phyloP scores from a whole-genome alignment of 2,797 vertebrate genomes.

The Pipistrellus pipistrellus region DNA sequence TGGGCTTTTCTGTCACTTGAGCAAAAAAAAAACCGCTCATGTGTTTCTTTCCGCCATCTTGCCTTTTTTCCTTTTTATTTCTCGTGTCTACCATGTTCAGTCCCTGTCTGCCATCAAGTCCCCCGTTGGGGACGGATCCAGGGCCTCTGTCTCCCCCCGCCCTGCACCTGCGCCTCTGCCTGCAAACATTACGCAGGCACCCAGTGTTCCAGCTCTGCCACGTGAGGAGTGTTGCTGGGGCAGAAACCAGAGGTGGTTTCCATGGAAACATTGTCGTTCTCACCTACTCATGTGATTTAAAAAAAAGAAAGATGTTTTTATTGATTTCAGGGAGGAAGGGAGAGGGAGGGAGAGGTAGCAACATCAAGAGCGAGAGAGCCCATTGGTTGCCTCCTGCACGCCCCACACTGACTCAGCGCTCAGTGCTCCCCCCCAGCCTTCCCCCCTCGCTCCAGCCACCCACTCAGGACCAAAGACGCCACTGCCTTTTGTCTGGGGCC shows the following conservation, averaged over 20 bases:
- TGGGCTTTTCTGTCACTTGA: neutral
- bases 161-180: neutral
- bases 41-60: neutral
- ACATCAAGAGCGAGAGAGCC: neutral
- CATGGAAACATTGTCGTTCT: neutral
- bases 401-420: neutral
- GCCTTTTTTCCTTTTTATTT: neutral
- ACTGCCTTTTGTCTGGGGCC: neutral
- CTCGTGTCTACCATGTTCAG: neutral
- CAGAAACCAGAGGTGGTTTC: neutral
- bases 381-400: neutral
- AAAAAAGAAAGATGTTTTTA: neutral
- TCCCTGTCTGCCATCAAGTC: neutral
- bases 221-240: neutral
- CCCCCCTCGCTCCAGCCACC: neutral
- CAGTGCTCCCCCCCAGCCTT: neutral
- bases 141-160: neutral
- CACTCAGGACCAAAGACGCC: neutral
- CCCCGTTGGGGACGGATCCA: neutral
- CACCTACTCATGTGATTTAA: neutral
- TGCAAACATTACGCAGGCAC: neutral
- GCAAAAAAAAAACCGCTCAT: neutral
- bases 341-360: neutral
- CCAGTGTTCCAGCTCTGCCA: neutral
- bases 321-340: neutral